These are phyloP conservation scores for Scaeva pyrastri DNA, from an alignment of 2,888 invertebrate genomes.

Conservation along the genomic window DNA sequence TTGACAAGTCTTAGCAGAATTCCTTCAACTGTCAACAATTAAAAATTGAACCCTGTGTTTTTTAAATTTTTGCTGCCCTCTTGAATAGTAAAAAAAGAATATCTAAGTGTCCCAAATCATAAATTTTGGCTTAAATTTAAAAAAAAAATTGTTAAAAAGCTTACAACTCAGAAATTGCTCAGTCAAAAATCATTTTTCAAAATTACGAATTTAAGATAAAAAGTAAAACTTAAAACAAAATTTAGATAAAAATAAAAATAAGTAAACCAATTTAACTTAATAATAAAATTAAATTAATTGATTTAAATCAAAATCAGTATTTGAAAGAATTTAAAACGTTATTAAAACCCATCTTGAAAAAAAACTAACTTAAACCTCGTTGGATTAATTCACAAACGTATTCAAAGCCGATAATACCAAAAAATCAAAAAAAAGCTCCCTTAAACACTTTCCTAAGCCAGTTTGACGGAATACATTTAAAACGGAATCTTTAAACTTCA, in stretches of 20 bases:
- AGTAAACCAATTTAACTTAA: neutral
- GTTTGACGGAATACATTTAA: constrained; percentile 74
- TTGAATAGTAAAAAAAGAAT: neutral
- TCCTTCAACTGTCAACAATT: neutral
- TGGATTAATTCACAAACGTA: neutral
- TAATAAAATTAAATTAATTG: neutral
- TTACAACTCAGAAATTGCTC: no score
- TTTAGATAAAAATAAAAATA: neutral
- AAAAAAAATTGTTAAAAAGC: neutral
- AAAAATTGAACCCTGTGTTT: neutral
- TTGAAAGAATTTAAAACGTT: neutral
- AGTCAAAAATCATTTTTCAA: neutral
- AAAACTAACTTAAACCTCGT: neutral
- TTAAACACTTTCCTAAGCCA: constrained; percentile 44
- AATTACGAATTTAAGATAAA: no score
- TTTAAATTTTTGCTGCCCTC: neutral
- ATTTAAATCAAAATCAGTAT: neutral
- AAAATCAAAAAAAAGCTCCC: constrained; percentile 3
- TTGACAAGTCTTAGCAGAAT: neutral
- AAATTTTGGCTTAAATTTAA: neutral
- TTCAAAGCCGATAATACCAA: neutral
- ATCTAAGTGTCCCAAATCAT: neutral
- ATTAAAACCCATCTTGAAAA: neutral
- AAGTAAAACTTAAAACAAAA: neutral
- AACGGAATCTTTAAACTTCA: constrained; percentile 76